Percentiles rank a stretch among this genome's conserved stretches.
Conservation (phyloP, 2,113 vertebrate species). For the Protobothrops flavoviridis region DNA sequence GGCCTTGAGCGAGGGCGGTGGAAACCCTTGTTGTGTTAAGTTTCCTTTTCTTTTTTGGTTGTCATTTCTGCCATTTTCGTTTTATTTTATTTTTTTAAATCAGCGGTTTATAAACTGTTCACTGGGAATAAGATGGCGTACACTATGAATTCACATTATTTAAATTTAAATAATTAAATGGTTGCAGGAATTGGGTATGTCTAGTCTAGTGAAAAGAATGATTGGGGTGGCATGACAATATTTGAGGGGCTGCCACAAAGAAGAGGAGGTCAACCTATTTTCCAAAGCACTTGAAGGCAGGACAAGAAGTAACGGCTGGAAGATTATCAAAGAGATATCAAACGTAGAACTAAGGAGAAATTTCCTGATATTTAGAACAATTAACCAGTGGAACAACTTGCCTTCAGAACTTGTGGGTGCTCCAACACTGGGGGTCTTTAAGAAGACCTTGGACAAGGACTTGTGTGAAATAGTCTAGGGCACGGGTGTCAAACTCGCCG, state of each 20-base stretch:
- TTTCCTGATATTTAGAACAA: background rate
- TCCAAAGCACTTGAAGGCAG: background rate
- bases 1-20: background rate
- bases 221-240: background rate
- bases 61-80: background rate
- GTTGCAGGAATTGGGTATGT: background rate
- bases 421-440: background rate
- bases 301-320: background rate
- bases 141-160: background rate
- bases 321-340: background rate
- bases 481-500: no score
- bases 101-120: background rate
- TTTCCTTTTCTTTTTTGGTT: background rate
- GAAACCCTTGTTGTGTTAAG: background rate
- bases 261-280: background rate
- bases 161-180: background rate
- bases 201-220: background rate
- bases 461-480: background rate
- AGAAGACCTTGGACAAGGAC: background rate
- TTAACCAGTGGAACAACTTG: background rate
- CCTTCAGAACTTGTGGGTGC: background rate
- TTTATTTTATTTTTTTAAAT: background rate
- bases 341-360: background rate
- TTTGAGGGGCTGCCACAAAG: background rate
- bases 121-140: background rate